Evolutionary conservation across 1,140 invertebrate genomes (phyloP).

Genomic region (Drosophila tropicalis): DNA sequence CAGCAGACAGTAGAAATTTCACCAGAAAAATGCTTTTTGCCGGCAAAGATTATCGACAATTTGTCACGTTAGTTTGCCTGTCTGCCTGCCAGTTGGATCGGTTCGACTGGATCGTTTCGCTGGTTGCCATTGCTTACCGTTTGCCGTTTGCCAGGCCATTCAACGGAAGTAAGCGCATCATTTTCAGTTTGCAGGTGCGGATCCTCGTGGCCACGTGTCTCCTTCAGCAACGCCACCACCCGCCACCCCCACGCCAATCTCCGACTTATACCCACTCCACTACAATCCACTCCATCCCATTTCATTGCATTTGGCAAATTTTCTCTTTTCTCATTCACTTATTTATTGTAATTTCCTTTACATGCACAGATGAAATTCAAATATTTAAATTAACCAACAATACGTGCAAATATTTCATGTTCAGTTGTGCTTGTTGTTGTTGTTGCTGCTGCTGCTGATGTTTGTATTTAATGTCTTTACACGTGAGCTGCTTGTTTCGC

Average conservation of each 20-base stretch:
- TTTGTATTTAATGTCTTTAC: slow-evolving; percentile 22
- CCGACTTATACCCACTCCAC: background rate
- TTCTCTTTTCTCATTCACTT: slow-evolving; percentile 66
- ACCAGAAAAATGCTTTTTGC: slow-evolving; percentile 68
- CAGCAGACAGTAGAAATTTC: slow-evolving; percentile 47
- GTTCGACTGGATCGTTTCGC: too few relatives aligned
- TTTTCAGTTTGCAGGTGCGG: slow-evolving; percentile 46
- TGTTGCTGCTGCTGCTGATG: slow-evolving; percentile 7
- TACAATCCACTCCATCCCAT: background rate
- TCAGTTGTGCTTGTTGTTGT: slow-evolving; percentile 12
- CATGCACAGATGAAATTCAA: slow-evolving; percentile 48
- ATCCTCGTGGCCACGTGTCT: slow-evolving; percentile 20
- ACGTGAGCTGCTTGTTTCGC: slow-evolving; percentile 41
- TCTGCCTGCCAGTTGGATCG: slow-evolving; percentile 60
- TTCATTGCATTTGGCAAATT: slow-evolving; percentile 47
- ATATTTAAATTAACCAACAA: slow-evolving; percentile 61
- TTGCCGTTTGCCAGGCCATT: background rate
- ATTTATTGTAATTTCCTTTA: slow-evolving; percentile 66
- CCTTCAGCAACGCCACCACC: background rate
- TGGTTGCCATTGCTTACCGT: too few relatives aligned
- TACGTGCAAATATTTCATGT: slow-evolving; percentile 34
- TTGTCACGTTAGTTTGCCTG: slow-evolving; percentile 75
- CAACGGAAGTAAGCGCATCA: slow-evolving; percentile 69
- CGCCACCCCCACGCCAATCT: slow-evolving; percentile 6
- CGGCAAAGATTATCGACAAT: slow-evolving; percentile 68